These are phyloP conservation scores for Pristionchus arcanus DNA, from an alignment of 2,888 invertebrate species.

Conservation along the genomic window DNA sequence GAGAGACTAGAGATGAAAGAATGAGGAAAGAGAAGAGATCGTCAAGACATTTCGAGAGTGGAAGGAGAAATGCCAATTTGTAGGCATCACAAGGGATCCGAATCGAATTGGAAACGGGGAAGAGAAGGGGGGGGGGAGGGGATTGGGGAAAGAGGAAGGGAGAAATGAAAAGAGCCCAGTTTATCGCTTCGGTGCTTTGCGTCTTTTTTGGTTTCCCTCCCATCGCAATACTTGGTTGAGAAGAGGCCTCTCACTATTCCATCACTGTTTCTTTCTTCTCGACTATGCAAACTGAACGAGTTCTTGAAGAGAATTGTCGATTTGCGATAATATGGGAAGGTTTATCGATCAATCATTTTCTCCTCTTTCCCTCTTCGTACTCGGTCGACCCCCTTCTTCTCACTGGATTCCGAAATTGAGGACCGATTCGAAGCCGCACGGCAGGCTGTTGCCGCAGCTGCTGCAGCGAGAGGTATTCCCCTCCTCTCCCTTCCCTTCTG, in stretches of 20 bases:
- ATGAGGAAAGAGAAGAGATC: constrained; percentile 33
- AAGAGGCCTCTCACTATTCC: not conserved
- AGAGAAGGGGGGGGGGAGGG: not conserved
- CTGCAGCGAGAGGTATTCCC: not conserved
- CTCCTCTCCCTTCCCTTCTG: not conserved
- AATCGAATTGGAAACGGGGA: constrained; percentile 44
- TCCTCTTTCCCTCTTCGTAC: not conserved
- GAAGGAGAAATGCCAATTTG: constrained; percentile 44
- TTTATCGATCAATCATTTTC: not conserved
- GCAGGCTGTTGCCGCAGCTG: not conserved
- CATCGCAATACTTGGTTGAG: not conserved
- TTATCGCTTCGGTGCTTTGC: constrained; percentile 14
- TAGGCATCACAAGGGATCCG: constrained; percentile 48
- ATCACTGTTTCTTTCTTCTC: constrained; percentile 7
- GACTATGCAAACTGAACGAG: constrained; percentile 32
- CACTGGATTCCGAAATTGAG: not conserved
- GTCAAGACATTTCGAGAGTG: constrained; percentile 44
- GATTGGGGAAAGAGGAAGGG: not conserved
- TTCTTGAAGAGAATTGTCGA: not conserved
- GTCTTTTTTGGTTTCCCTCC: not conserved
- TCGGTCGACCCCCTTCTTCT: constrained; percentile 12
- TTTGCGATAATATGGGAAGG: constrained; percentile 6
- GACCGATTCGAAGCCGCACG: not conserved
- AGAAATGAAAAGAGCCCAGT: not conserved
- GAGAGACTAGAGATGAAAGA: not conserved